Base-by-base conservation (phyloP, 2,797 vertebrate genomes). In the Tamandua tetradactyla region DNA sequence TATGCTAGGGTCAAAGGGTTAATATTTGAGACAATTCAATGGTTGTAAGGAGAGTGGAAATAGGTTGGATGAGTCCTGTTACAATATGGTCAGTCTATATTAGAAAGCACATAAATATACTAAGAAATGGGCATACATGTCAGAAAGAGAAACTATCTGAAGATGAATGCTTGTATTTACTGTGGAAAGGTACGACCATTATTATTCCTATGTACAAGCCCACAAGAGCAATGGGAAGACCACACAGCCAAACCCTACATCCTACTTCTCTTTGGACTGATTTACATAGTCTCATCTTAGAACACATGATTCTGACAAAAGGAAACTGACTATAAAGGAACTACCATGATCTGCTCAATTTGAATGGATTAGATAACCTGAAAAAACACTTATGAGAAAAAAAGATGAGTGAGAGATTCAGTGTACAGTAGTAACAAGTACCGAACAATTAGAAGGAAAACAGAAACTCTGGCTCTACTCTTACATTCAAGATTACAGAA, bases 1-100 rank as follows among this genome's bases (percentile, higher is more conserved):
- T 25, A 3, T 55, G 27, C 13, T 68, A 87, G 52, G 27, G n/a
- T 75, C n/a, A 52, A 0, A 91, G 75, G 61, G 76, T 49, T 88
- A 94, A 71, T 4, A 90, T 49, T 30, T 94, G 18, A 89, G 71
- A 35, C 42, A 93, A n/a, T 80, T 87, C 32, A 72, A 35, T 85
- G 30, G 74, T 37, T 78, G 30, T 42, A 62, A 66, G 55, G 62
- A 80, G 59, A 84, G 0, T 61, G 30, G 20, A 72, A 96, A 84
- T 84, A 32, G 49, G 49, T 0, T 87, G 42, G 32, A 37, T 75
- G 84, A 64, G 23, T 32, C 15, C 27, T 55, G 13, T 37, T 49
- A 40, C 7, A 64, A 64, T 81, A 85, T 1, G 49, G 22, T 61
- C 15, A 92, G 35, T 5, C 55, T 69, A 61, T 79, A 61, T 3